Evolutionary conservation across 2,797 vertebrate species (phyloP), one percentile per base, ranked within the genome.

Genomic region (Sardinella longiceps): DNA sequence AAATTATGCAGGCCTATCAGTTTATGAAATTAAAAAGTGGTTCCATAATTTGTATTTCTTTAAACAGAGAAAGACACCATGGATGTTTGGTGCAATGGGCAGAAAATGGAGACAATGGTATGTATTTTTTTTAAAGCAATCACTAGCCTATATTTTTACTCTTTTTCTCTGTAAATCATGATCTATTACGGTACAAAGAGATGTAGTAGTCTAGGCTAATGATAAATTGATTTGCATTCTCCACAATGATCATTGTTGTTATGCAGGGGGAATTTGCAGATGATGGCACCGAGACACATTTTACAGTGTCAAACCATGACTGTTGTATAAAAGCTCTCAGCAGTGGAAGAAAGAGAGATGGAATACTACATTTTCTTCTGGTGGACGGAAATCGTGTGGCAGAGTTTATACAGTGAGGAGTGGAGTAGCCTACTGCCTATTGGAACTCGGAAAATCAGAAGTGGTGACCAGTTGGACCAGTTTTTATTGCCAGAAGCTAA

Each of bases 61-160:
- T 3, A 77, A 74, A 74, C 93, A 99, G 98, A 99, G 89, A 99
- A 98, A 89, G 97, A 99, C 91, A 98, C 97, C 0, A 97, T 99
- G 97, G 97, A 99, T 4, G 95, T 99, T 11, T 99, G 98, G 98
- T 98, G 97, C 93, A 98, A 99, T 0, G 98, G 98, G 5, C 91
- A 96, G 89, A 98, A 97, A 86, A 90, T 97, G 95, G 96, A 98
- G 87, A 97, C 97, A 0, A 96, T 87, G 92, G 98, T 99, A 94
- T 81, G 96, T 92, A 7, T 6, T 37, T 18, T 30, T 30, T 2
- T 70, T 3, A 25, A 28, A 23, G 10, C 30, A 5, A 70, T 70
- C 63, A 70, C 63, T 14, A 5, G 33, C 25, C 25, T 33, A 63
- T 63, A 10, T 30, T 14, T 70, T 70, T 33, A 4, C 11, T 33